Base-by-base conservation (phyloP, 2,113 vertebrate genomes). In the Callopanchax toddi region DNA sequence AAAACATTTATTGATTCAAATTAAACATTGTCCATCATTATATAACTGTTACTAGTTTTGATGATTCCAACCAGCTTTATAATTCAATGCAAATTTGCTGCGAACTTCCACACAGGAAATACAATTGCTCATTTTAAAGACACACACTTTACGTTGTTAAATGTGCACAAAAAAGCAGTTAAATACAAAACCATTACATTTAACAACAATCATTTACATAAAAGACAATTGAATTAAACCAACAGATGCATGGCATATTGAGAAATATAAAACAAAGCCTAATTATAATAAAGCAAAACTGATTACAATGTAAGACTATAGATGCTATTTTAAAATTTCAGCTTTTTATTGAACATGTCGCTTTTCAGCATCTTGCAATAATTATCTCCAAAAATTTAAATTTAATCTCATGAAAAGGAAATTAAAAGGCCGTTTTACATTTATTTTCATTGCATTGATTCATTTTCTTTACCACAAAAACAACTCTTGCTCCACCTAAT, bases 1-100 rank as follows among this genome's bases (percentile, higher is more conserved):
- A 45, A 51, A 37, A 51, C 15, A 13, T 52, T 44, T 60, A 58
- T 58, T 58, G 16, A 68, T 58, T 58, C 16, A 58, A 12, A 23
- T 15, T 11, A 37, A 68, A 1, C 23, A 17, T 32, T 15, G 11
- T 11, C 25, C n/a, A 23, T 6, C 18, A 55, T 46, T 26, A 7
- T 39, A 16, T 20, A 4, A 66, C 18, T 17, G 11, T 26, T 57
- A 23, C n/a, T 13, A 26, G 43, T 9, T 10, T n/a, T 21, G 29
- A 32, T 66, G 12, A 40, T n/a, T 44, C 32, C 44, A 49, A 23
- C 21, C 18, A 50, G 48, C 36, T 51, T 50, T 42, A 15, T 5
- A 26, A 25, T 11, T n/a, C 16, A 56, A 9, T 22, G 12, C 34
- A 54, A 4, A 12, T 6, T 26, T 26, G 22, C 9, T 11, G 25